Conservation (phyloP, 2,113 vertebrate species). For the Urocolius indicus region DNA sequence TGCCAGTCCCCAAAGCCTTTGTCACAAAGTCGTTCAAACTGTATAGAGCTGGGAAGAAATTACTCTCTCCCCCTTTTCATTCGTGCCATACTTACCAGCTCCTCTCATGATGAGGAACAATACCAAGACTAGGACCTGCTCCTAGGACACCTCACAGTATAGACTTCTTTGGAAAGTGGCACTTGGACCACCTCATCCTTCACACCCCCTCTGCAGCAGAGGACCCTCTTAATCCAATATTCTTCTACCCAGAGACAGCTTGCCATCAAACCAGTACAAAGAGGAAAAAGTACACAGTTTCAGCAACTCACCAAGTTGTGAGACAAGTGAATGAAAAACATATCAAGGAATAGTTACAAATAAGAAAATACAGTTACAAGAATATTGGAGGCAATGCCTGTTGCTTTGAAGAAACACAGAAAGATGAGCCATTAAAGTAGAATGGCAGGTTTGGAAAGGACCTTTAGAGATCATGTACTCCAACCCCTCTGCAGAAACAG, state of each 20-base stretch:
- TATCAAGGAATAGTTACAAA: not conserved
- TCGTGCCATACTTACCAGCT: not conserved
- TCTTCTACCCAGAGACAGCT: not conserved
- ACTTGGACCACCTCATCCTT: not conserved
- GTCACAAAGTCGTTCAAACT: not conserved
- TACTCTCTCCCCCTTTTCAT: not conserved
- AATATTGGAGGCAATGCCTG: not conserved
- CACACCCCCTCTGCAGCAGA: not conserved
- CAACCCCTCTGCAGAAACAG: too few relatives aligned
- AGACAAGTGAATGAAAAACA: not conserved
- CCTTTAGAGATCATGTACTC: too few relatives aligned
- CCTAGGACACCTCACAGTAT: not conserved
- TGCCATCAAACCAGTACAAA: not conserved
- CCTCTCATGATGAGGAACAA: not conserved
- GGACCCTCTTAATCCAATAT: not conserved
- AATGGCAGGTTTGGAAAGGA: too few relatives aligned
- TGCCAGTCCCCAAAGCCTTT: not conserved
- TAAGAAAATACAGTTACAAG: not conserved
- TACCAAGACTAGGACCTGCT: not conserved
- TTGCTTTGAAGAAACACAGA: not conserved
- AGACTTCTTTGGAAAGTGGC: not conserved
- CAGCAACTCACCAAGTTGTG: not conserved
- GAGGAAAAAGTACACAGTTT: not conserved
- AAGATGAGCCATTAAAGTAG: not conserved
- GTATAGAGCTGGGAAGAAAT: not conserved